Evolutionary conservation across 30 jellyfish, hydroid and myxozoan genomes (phyloP).

Genomic region (Catostylus mosaicus): DNA sequence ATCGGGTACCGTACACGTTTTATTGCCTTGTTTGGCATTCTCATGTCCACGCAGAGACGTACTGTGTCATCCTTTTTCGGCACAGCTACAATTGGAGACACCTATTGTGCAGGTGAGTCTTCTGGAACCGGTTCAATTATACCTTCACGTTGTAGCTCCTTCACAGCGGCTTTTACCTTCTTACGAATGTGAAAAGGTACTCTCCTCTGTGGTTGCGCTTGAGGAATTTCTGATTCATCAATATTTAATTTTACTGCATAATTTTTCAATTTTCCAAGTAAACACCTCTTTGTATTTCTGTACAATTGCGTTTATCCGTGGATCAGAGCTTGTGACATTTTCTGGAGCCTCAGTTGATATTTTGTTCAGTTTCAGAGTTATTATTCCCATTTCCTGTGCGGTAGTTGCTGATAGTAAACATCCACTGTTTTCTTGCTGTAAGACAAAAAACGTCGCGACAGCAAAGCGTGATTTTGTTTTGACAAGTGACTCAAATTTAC

Average conservation of each 20-base stretch:
- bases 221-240: constrained; percentile 6
- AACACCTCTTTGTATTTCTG: neutral
- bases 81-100: no score
- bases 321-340: no score
- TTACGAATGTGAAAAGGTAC: neutral
- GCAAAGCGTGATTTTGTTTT: constrained; percentile 23
- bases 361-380: constrained; percentile 7
- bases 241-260: constrained; percentile 5
- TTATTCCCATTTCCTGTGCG: constrained; percentile 33
- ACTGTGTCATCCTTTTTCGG: no score
- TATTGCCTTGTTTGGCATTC: no score
- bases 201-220: constrained; percentile 10
- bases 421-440: constrained; percentile 48
- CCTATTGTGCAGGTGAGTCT: constrained; percentile 1
- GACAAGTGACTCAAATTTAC: constrained; percentile 22
- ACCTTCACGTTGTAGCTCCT: constrained; percentile 1
- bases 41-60: no score
- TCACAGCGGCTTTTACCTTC: neutral
- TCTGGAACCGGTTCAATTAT: constrained; percentile 16
- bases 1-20: no score
- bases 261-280: constrained; percentile 18
- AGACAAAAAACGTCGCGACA: constrained; percentile 41
- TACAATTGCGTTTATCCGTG: neutral
- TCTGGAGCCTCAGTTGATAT: neutral
- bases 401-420: constrained; percentile 27